Evolutionary conservation across 2,888 invertebrate genomes (phyloP), one percentile per base, ranked within the genome.

Genomic region (Rotaria magnacalcarata): DNA sequence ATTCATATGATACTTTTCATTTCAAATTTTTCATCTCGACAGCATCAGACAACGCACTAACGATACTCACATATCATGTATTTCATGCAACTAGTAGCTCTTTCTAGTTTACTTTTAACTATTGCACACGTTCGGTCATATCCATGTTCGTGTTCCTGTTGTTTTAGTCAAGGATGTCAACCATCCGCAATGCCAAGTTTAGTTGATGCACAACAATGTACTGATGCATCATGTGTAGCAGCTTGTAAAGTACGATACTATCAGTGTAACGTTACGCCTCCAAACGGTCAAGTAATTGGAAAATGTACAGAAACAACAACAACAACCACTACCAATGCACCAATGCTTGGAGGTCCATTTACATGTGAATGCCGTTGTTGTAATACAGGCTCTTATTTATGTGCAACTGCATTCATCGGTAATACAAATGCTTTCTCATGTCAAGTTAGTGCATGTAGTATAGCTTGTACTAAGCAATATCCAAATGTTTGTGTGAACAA

Each of bases 181-280:
- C 16, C 34, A 34, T 16, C 67, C 16, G 1, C 1, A 34, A 5
- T 11, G 34, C 10, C 16, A 4, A 34, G 24, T 58, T 52, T 16
- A 16, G 58, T n/a, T 10, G 24, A 14, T 16, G 67, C 27, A 34
- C 16, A 16, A 27, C 27, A 34, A 67, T 67, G 67, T 67, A 16
- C 67, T 27, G 27, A 67, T 67, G 27, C n/a, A n/a, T 16, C 27
- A 16, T 67, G 67, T 67, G 14, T 67, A 34, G 67, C 11, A 34
- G 67, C 67, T 67, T 67, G 67, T 34, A 67, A 27, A 67, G 27
- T 34, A 34, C 67, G 67, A 67, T 67, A 67, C 24, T 67, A 67
- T 67, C 27, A 27, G 14, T 67, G 67, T 67, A 67, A 27, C 34
- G 67, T 27, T 14, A 14, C 27, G 16, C 27, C 34, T 27, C 14